Conservation (phyloP, 2,797 vertebrate species). For the Crenuchus spilurus region DNA sequence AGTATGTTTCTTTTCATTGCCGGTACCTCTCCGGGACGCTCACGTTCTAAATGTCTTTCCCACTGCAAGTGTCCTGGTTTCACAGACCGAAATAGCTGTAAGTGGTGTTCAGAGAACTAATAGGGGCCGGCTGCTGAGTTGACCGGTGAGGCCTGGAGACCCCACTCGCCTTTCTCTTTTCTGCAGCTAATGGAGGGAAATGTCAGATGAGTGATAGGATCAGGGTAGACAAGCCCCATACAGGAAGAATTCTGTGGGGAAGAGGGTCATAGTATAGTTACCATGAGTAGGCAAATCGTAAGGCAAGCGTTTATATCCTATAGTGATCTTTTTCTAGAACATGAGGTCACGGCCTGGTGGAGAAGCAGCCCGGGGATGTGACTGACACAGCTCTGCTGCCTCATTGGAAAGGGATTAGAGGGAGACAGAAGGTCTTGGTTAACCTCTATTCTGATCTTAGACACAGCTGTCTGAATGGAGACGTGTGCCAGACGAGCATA, state of each 20-base stretch:
- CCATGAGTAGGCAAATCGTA: not conserved
- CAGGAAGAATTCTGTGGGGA: constrained; percentile 41
- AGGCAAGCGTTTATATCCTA: not conserved
- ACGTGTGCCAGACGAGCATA: not conserved
- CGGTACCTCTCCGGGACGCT: constrained; percentile 14
- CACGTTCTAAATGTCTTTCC: constrained; percentile 71
- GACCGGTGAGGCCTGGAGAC: constrained; percentile 68
- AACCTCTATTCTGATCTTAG: not conserved
- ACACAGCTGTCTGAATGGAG: not conserved
- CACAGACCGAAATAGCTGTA: constrained; percentile 77
- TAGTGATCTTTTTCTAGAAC: constrained; percentile 9
- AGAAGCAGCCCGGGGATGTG: not conserved
- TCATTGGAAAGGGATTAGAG: not conserved
- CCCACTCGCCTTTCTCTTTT: constrained; percentile 19
- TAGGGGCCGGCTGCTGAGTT: constrained; percentile 76
- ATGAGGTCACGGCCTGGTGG: constrained; percentile 3
- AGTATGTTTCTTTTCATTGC: constrained; percentile 7
- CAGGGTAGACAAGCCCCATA: constrained; percentile 60
- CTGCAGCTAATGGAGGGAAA: constrained; percentile 20
- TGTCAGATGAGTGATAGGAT: constrained; percentile 41
- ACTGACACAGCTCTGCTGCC: not conserved
- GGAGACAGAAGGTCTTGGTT: not conserved
- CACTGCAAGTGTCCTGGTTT: constrained; percentile 78
- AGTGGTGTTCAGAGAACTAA: constrained; percentile 73
- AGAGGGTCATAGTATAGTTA: not conserved